These are phyloP conservation scores for Drosophila austrosaltans DNA, from an alignment of 2,888 invertebrate species.

Conservation along the genomic window DNA sequence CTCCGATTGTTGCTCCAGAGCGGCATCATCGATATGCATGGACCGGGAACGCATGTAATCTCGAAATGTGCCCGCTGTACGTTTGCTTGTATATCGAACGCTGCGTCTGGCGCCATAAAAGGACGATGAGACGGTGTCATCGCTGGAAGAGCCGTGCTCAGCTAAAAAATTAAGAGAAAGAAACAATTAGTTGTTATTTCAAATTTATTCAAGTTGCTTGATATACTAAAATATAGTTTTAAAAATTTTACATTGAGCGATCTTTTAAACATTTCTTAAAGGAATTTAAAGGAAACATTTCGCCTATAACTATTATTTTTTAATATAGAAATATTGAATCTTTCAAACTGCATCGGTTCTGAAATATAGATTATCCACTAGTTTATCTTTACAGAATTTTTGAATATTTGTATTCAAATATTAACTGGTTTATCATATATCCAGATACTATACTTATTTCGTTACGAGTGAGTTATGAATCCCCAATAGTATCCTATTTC, in stretches of 20 bases:
- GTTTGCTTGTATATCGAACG: conserved; percentile 83
- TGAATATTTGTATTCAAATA: too few relatives aligned
- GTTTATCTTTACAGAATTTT: too few relatives aligned
- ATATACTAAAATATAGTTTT: background rate
- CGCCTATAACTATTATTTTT: too few relatives aligned
- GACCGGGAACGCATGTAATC: conserved; percentile 83
- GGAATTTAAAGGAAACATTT: background rate
- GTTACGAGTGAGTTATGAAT: too few relatives aligned
- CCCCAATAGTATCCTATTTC: too few relatives aligned
- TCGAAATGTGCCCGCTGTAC: conserved; percentile 82
- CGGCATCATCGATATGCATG: conserved; percentile 81
- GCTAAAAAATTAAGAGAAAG: conserved; percentile 31
- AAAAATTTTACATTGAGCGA: too few relatives aligned
- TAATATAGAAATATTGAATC: background rate
- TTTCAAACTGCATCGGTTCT: background rate
- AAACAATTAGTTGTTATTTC: background rate
- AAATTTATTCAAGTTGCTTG: background rate
- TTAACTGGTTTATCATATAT: too few relatives aligned
- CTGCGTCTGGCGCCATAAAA: conserved; percentile 83
- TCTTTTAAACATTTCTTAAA: background rate
- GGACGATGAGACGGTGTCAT: conserved; percentile 83
- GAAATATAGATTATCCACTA: too few relatives aligned
- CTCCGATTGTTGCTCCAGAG: conserved; percentile 77
- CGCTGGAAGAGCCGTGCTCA: conserved; percentile 83
- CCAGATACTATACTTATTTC: too few relatives aligned